These are phyloP conservation scores for Carassius carassius DNA, from an alignment of 2,113 vertebrate genomes.

Conservation along the genomic window DNA sequence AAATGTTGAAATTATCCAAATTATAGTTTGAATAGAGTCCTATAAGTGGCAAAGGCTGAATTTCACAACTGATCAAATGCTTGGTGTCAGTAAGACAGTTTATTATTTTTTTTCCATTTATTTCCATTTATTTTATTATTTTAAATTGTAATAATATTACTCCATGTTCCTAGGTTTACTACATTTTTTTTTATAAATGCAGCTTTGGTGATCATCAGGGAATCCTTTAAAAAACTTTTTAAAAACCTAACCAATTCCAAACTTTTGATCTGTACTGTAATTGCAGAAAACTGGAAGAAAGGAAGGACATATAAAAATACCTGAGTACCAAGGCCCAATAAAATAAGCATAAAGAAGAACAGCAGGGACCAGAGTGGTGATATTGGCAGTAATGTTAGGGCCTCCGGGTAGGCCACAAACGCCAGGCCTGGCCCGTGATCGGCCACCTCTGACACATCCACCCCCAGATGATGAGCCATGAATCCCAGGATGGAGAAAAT, in stretches of 20 bases:
- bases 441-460: constrained; percentile 92
- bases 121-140: background rate
- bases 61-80: background rate
- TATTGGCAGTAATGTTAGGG: constrained; percentile 92
- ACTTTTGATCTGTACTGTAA: background rate
- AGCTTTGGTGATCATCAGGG: background rate
- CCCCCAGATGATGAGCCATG: constrained; percentile 93
- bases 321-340: constrained; percentile 96
- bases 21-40: background rate
- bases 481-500: constrained; percentile 99
- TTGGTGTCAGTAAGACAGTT: background rate
- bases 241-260: background rate
- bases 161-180: background rate
- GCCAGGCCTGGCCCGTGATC: constrained; percentile 95
- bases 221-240: background rate
- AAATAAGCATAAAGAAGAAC: constrained; percentile 99
- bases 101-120: background rate
- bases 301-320: constrained; percentile 65
- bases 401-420: constrained; percentile 96
- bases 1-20: background rate
- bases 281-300: background rate
- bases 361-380: constrained; percentile 95
- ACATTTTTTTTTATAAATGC: background rate
- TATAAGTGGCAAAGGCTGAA: background rate
- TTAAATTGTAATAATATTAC: background rate